Base-by-base conservation (phyloP, 2,113 vertebrate genomes). In the Nesospiza acunhae region DNA sequence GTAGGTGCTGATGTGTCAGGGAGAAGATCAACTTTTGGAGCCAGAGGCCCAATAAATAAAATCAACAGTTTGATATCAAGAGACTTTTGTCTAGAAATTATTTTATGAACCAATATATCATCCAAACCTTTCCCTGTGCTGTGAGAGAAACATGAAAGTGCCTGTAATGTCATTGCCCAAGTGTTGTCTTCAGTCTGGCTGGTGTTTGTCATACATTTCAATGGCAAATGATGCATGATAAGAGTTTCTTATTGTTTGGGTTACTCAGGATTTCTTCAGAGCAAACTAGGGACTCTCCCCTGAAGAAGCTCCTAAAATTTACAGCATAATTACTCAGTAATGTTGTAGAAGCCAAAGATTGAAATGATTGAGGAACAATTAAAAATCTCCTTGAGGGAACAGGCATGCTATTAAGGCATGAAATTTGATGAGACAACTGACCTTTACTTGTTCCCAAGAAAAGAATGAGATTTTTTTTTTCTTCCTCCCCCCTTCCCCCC, bases 401-500 rank as follows among this genome's bases (percentile, higher is more conserved):
- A 44, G 20, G 49, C 11, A 0, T 60, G 18, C 41, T 75, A 6
- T 39, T 66, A 87, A 90, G 69, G n/a, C 24, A 77, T 66, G 41
- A 91, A 72, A 81, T 88, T 52, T 75, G 78, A 86, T 87, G 74
- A 94, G 80, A 86, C 39, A 84, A 82, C 75, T 95, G 90, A 92
- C 79, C 75, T 97, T 96, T 96, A 37, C 35, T 55, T n/a, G 4
- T 93, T 94, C 35, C 49, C 50, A 87, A 91, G 74, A 75, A 78
- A 91, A 94, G 46, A 55, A 46, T 50, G 39, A 62, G 41, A 27
- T 73, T 55, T 63, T 49, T 14, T 82, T 60, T 80, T 77, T 82
- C 42, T 47, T n/a, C 16, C 26, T 35, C 11, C n/a, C 55, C 27
- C 13, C 46, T 30, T 5, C 55, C 42, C 20, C 20, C 20, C 27